Base-by-base conservation (phyloP, 1,140 invertebrate species). In the Stenopsyche tienmushanensis region DNA sequence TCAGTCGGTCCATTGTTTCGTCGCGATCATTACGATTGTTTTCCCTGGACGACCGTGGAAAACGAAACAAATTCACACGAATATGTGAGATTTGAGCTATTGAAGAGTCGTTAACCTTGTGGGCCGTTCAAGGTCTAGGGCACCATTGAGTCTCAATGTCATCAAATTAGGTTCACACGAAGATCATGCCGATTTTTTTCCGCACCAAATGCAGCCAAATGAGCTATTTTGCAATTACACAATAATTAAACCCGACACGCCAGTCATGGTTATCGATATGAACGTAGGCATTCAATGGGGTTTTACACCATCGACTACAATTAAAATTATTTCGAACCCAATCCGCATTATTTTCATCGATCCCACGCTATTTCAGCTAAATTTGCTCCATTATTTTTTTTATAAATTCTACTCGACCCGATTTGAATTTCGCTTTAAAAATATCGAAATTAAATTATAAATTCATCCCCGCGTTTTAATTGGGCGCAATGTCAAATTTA, bases 101-200 rank as follows among this genome's bases (percentile, higher is more conserved):
- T 47, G 44, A 47, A 47, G 44, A 47, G 44, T 47, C 44, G 44
- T 47, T 47, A 47, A 47, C 44, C 44, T 47, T 20, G 18, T 15
- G 18, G 17, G 5, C 18, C 13, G 7, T 20, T 13, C 44, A 47
- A 47, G 44, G 44, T 47, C 44, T 47, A 47, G 44, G 44, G 10
- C 44, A 20, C 29, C 29, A 34, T 34, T 7, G 5, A 34, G 29
- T 5, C 13, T 13, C 29, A 34, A 34, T 34, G 29, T 34, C 29
- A 34, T 34, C 29, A 7, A 34, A 34, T 34, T 13, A 13, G 13
- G 29, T 34, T 34, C 29, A 34, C 29, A 34, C 29, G 29, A 34
- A 34, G 13, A 34, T 34, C 13, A 13, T 39, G 34, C 34, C 34
- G 34, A n/a, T n/a, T n/a, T n/a, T n/a, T n/a, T n/a, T n/a, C n/a